These are phyloP conservation scores for Percina caprodes DNA, from an alignment of 2,113 vertebrate genomes.

Conservation along the genomic window DNA sequence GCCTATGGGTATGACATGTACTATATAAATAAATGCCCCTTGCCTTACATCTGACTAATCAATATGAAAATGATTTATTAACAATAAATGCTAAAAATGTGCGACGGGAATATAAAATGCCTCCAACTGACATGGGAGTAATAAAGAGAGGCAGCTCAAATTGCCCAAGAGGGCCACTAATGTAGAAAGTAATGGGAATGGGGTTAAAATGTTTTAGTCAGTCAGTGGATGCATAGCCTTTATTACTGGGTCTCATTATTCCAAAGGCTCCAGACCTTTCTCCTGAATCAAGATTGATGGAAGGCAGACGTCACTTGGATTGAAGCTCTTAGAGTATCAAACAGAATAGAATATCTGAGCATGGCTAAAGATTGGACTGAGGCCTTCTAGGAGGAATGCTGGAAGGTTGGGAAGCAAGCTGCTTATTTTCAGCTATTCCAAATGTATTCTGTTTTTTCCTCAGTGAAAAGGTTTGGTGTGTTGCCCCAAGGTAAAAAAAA, in stretches of 20 bases:
- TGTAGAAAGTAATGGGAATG: constrained; percentile 53
- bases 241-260: constrained; percentile 75
- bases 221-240: constrained; percentile 67
- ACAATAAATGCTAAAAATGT: constrained; percentile 29
- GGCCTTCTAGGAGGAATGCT: constrained; percentile 17
- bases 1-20: no score
- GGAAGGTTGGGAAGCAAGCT: constrained; percentile 8
- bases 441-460: neutral
- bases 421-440: neutral
- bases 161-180: constrained; percentile 67
- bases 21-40: no score
- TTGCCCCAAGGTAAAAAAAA: constrained; percentile 11
- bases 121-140: constrained; percentile 48
- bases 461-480: constrained; percentile 25
- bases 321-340: constrained; percentile 45
- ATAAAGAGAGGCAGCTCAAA: constrained; percentile 72
- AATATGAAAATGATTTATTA: neutral
- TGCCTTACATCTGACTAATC: constrained; percentile 11
- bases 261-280: constrained; percentile 57
- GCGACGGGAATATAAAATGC: constrained; percentile 46
- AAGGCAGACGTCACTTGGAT: constrained; percentile 55
- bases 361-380: constrained; percentile 28
- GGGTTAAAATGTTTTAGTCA: constrained; percentile 65
- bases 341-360: constrained; percentile 56
- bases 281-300: constrained; percentile 76